These are phyloP conservation scores for Psilopogon haemacephalus DNA, from an alignment of 2,113 vertebrate genomes.

Conservation along the genomic window DNA sequence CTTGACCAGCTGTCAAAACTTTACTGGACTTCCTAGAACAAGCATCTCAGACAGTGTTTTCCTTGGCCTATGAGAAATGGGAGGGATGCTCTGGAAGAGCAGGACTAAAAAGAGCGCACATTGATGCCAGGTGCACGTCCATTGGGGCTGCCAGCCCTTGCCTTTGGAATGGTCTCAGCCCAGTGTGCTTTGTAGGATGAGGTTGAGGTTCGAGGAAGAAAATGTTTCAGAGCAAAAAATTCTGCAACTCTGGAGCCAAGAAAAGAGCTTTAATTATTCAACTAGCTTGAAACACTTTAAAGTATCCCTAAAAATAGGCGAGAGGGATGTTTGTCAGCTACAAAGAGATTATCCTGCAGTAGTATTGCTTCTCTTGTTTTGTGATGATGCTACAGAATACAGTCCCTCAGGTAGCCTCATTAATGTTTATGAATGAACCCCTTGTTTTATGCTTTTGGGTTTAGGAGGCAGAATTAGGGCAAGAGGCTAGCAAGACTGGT, in stretches of 20 bases:
- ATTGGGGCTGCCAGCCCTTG: background rate
- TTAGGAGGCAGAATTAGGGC: constrained; percentile 38
- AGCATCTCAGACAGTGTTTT: background rate
- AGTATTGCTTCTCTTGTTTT: constrained; percentile 43
- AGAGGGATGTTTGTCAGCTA: constrained; percentile 47
- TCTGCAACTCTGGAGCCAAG: background rate
- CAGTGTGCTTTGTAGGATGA: background rate
- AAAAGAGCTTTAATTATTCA: constrained; percentile 52
- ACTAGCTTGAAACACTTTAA: constrained; percentile 52
- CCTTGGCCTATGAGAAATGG: background rate
- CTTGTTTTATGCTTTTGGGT: constrained; percentile 17
- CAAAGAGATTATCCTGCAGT: constrained; percentile 56
- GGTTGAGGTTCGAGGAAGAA: background rate
- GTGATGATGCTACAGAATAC: constrained; percentile 64
- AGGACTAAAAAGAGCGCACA: rapidly evolving
- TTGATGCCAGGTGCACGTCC: background rate
- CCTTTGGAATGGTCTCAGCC: background rate
- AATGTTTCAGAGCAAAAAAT: background rate
- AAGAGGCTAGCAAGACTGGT: background rate
- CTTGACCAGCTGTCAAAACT: constrained; percentile 56
- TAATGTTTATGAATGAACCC: constrained; percentile 55
- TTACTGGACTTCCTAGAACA: background rate
- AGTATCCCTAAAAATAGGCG: constrained; percentile 68
- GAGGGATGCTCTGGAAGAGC: background rate
- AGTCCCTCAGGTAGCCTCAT: constrained; percentile 62